These are phyloP conservation scores for Dynastes grantii DNA, from an alignment of 2,888 invertebrate genomes.

Conservation along the genomic window DNA sequence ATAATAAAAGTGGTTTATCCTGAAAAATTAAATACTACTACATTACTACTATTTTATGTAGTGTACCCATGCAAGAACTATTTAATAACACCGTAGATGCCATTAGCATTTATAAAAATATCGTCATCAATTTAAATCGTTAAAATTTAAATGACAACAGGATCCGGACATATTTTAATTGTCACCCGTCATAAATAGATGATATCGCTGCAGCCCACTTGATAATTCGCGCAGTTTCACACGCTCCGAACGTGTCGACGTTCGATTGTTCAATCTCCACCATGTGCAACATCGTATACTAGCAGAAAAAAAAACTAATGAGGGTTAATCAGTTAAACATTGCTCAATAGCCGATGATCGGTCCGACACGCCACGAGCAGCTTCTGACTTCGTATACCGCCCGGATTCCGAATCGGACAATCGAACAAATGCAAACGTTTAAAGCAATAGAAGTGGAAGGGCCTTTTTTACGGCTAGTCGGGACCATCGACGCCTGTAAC, in stretches of 20 bases:
- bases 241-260: slow-evolving; percentile 66
- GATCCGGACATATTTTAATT: slow-evolving; percentile 67
- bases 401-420: slow-evolving; percentile 4
- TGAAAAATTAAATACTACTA: no score
- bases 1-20: no score
- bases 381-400: not conserved
- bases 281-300: slow-evolving; percentile 19
- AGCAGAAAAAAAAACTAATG: slow-evolving; percentile 65
- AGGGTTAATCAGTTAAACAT: slow-evolving; percentile 67
- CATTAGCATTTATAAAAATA: not conserved
- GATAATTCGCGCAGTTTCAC: slow-evolving; percentile 66
- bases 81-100: not conserved
- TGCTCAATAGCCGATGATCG: slow-evolving; percentile 29
- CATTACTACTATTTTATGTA: no score
- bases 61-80: no score
- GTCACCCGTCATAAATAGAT: slow-evolving; percentile 67
- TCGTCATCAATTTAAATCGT: not conserved
- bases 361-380: not conserved
- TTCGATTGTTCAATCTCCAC: slow-evolving; percentile 62
- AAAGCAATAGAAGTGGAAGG: not conserved
- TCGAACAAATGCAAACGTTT: slow-evolving; percentile 18
- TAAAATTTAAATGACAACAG: slow-evolving; percentile 50
- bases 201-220: slow-evolving; percentile 63
- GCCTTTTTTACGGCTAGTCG: slow-evolving; percentile 12
- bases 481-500: slow-evolving; percentile 27